These are phyloP conservation scores for Anoplolepis gracilipes DNA, from an alignment of 1,140 invertebrate genomes.

Conservation along the genomic window DNA sequence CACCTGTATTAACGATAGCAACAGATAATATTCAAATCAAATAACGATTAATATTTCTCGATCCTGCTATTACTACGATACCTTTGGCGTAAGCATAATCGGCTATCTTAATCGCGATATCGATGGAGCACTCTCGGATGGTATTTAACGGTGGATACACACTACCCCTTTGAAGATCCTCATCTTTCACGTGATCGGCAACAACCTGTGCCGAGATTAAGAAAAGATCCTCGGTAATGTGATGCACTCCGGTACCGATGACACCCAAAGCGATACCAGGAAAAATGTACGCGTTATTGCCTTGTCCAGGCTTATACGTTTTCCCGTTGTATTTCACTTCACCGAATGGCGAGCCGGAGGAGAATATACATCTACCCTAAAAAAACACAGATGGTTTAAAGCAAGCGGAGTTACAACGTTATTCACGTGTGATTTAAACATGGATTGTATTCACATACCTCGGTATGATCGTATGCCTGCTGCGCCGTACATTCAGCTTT, in stretches of 20 bases:
- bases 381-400: not conserved
- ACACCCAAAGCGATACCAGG: conserved; percentile 97
- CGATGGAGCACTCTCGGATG: conserved; percentile 91
- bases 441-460: conserved; percentile 87
- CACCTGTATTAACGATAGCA: conserved; percentile 79
- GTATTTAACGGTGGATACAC: conserved; percentile 92
- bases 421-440: conserved; percentile 13
- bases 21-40: not conserved
- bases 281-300: conserved; percentile 99
- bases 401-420: not conserved
- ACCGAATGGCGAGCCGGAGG: conserved; percentile 96
- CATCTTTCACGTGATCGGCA: conserved; percentile 89
- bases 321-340: conserved; percentile 92
- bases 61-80: not conserved
- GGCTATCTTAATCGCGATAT: conserved; percentile 90
- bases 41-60: not conserved
- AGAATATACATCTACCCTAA: conserved; percentile 95
- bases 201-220: conserved; percentile 94
- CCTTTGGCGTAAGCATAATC: conserved; percentile 90
- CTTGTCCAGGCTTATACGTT: conserved; percentile 95
- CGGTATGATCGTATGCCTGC: conserved; percentile 94
- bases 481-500: conserved; percentile 99
- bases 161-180: conserved; percentile 90
- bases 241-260: conserved; percentile 94
- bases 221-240: conserved; percentile 96